Evolutionary conservation across 2,113 vertebrate genomes (phyloP), one percentile per base, ranked within the genome.

Genomic region (Cardinalis cardinalis): DNA sequence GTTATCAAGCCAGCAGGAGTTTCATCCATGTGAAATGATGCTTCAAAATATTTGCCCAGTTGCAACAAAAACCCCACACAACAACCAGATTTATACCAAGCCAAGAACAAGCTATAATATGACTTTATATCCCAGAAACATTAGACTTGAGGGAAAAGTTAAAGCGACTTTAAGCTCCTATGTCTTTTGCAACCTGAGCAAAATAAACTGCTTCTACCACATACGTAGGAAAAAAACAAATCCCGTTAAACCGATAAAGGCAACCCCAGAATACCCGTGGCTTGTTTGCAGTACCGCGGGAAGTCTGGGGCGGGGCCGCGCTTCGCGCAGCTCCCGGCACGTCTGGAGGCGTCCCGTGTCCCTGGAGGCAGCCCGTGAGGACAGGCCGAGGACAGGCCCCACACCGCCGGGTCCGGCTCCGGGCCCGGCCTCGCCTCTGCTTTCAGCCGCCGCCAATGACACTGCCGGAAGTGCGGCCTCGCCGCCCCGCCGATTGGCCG

Each of bases 361-460:
- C 2, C 18, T 1, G 25, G 21, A 12, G 19, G 5, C 20, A 29
- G 17, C 3, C 4, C 7, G 7, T 14, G 10, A 14, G 16, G 7
- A 7, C 11, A 2, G 23, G 9, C 12, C 8, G 7, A 36, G 21
- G 5, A 7, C 52, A 12, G 11, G 1, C 51, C 14, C 1, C 1
- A 8, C 12, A 2, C 20, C 6, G 41, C 17, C 18, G 1, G 4
- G 8, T 10, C 23, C 2, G 1, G 4, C 8, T 10, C 23, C 2
- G 1, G 4, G 14, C 43, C 9, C 18, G 2, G 44, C 88, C 72
- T 34, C 52, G 7, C 77, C 82, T 18, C 55, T 0, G 5, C 0
- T 2, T 1, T 2, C 1, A 5, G 26, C 15, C 49, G 6, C 49
- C 26, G 0, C 0, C 0, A 4, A 18, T 2, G 14, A 46, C 6